phyloP scores from a whole-genome alignment of 2,113 vertebrate species.

The Bufo bufo region DNA sequence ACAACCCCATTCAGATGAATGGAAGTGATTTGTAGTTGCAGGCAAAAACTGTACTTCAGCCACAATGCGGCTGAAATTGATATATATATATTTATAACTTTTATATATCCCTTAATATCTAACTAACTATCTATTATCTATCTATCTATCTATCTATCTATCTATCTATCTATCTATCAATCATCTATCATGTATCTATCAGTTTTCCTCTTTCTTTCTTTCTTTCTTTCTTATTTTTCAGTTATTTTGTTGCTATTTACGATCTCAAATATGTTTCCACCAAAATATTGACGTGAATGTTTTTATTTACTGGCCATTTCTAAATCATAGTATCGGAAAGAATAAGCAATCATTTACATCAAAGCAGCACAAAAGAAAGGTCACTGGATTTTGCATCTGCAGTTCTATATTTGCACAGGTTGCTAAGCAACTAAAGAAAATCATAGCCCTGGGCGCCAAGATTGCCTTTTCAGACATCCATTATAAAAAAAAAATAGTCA shows the following conservation, averaged over 20 bases:
- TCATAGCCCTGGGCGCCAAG: slow-evolving; percentile 62
- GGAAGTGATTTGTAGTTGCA: no score
- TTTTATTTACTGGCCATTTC: slow-evolving; percentile 3
- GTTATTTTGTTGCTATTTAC: neutral
- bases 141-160: neutral
- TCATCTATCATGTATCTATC: neutral
- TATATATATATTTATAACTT: no score
- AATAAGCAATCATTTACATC: slow-evolving; percentile 48
- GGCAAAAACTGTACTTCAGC: no score
- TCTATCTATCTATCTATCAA: neutral
- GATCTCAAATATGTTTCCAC: slow-evolving; percentile 1
- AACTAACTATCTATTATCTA: no score
- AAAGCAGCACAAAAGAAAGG: slow-evolving; percentile 64
- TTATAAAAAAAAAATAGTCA: slow-evolving; percentile 65
- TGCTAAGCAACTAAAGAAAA: slow-evolving; percentile 73
- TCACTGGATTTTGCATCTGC: slow-evolving; percentile 70
- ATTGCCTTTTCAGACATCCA: slow-evolving; percentile 65
- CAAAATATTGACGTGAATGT: slow-evolving; percentile 18
- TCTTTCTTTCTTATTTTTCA: neutral
- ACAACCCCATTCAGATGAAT: no score
- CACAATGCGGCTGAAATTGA: no score
- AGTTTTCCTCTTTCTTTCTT: no score
- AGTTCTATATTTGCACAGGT: slow-evolving; percentile 73
- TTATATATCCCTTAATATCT: no score
- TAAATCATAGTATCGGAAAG: slow-evolving; percentile 45